Evolutionary conservation across 2,888 invertebrate species (phyloP).

Genomic region (Nipponacmea schrenckii): DNA sequence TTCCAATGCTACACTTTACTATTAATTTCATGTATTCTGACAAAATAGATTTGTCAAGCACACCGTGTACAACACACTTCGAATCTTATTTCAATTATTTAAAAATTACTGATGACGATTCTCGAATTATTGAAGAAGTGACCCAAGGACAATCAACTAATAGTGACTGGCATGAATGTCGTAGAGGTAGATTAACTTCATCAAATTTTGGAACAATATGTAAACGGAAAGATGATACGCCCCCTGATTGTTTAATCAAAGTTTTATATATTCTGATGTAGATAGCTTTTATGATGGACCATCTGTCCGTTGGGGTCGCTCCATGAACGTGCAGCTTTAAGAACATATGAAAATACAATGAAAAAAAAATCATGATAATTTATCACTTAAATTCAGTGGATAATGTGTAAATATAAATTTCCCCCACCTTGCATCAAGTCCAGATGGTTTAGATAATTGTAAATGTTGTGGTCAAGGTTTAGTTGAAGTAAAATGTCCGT

Average conservation of each 20-base stretch:
- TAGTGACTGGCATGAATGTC: not conserved
- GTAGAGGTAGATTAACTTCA: not conserved
- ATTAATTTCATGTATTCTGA: not conserved
- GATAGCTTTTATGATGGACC: not conserved
- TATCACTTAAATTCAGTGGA: conserved; percentile 5
- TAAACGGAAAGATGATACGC: not conserved
- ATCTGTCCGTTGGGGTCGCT: not conserved
- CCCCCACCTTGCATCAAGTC: conserved; percentile 20
- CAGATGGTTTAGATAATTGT: conserved; percentile 22
- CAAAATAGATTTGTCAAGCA: not conserved
- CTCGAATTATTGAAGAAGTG: not conserved
- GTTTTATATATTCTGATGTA: not conserved
- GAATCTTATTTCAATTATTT: not conserved
- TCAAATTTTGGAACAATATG: not conserved
- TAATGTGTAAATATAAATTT: conserved; percentile 6
- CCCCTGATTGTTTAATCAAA: not conserved
- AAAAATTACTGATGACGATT: not conserved
- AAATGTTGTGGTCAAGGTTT: conserved; percentile 25
- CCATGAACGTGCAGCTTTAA: not conserved
- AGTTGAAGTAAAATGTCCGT: conserved; percentile 22
- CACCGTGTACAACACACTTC: not conserved
- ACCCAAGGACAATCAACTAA: not conserved
- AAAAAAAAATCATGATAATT: not conserved
- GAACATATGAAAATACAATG: not conserved
- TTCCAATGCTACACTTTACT: not conserved